Base-by-base conservation (phyloP, 1,140 invertebrate species). In the Brachionus rubens region DNA sequence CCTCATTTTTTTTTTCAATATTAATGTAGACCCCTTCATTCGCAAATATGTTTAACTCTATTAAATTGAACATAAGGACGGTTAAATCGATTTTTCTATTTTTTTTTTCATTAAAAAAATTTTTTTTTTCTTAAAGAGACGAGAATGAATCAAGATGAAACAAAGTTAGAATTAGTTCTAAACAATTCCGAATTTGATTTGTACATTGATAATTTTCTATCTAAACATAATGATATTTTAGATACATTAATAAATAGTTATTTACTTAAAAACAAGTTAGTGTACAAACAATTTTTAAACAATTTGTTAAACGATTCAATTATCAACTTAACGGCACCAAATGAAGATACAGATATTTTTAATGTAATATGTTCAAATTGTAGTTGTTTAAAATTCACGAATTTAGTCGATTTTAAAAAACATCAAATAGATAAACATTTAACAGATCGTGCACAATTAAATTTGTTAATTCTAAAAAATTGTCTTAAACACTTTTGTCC, bases 211-310 rank as follows among this genome's bases (percentile, higher is more conserved):
- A 59, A 41, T 33, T 33, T 59, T 36, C 30, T 59, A 36, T 33
- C 19, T 33, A 59, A 59, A 59, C 30, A 59, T 59, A 59, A 59
- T 30, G 54, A 59, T 59, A 59, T 59, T 59, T 59, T 59, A 59
- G 54, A 59, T 59, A 33, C 28, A 16, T 12, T 59, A 59, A 16
- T 59, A 21, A 36, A 33, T 59, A 40, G 36, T 19, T 59, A 59
- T 19, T 59, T 59, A 30, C 16, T 59, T 9, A 59, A 59, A 59
- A 59, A 59, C 30, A 59, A 33, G 33, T 16, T 9, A 19, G 10
- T 36, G 16, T 59, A 59, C n/a, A 59, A 16, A 40, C 12, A 59
- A n/a, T 21, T 40, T 10, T n/a, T 59, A 1, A 16, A 3, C 33
- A 59, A 59, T 10, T 19, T 59, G 36, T 6, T 33, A 28, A 33